phyloP scores from a whole-genome alignment of 2,113 vertebrate genomes.

The Formicarius rufipectus region DNA sequence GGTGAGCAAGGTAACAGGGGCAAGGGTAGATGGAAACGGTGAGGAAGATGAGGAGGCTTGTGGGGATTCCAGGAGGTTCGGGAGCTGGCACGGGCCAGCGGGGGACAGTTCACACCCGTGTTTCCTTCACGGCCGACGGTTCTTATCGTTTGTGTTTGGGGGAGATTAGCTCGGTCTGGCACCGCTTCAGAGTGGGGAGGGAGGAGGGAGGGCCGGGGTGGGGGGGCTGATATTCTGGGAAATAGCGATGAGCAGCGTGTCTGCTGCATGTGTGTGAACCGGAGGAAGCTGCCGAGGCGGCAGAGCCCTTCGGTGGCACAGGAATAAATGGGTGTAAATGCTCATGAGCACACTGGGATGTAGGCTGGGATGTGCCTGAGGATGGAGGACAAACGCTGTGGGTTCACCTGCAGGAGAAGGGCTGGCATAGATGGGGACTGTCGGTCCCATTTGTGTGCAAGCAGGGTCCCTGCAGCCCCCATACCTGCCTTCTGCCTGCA shows the following conservation, averaged over 20 bases:
- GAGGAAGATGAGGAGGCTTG: neutral
- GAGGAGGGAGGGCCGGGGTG: neutral
- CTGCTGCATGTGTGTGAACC: neutral
- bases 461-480: neutral
- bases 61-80: neutral
- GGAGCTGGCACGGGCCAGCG: neutral
- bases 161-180: conserved; percentile 34
- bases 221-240: neutral
- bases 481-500: fast-evolving
- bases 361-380: neutral
- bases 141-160: conserved; percentile 42
- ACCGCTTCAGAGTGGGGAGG: neutral
- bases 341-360: neutral
- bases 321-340: neutral
- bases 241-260: fast-evolving
- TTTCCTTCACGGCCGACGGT: neutral
- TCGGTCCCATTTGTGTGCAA: neutral
- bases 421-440: fast-evolving
- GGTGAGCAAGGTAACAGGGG: neutral
- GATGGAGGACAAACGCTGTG: fast-evolving
- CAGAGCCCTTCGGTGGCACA: neutral
- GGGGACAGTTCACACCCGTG: neutral
- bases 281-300: neutral
- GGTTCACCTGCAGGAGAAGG: neutral
- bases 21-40: neutral